Base-by-base conservation (phyloP, 2,113 vertebrate species). In the Globicephala melas region DNA sequence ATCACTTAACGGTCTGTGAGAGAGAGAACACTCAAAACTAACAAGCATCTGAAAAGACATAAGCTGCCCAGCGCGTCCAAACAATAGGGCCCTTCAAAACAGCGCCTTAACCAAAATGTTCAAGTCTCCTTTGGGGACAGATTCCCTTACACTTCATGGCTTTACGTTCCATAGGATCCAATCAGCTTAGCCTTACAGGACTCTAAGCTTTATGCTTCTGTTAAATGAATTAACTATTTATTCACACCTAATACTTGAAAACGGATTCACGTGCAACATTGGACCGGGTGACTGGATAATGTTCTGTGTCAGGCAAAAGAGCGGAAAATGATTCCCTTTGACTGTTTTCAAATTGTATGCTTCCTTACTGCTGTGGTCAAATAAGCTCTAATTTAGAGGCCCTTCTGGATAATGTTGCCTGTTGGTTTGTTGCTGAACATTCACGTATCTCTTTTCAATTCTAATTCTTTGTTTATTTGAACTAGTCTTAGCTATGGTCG, bases 401-500 rank as follows among this genome's bases (percentile, higher is more conserved):
- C 25, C 65, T 84, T 96, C 94, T 96, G 91, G 88, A 92, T 92
- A 98, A 91, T 60, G 88, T 96, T 96, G 58, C 13, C 11, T 62
- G 36, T 76, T 89, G 60, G 50, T 76, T 96, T 96, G 68, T 91
- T 91, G 71, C 41, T 87, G 67, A 91, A 68, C 41, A 80, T 83
- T 53, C 60, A 77, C 6, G 15, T 92, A 83, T 79, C 87, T 89
- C 73, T 97, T 96, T 96, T 92, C 89, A 96, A 95, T 73, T 76
- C 28, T 91, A 97, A 97, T 97, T 91, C 84, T 82, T 88, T 94
- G 91, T 96, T 96, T 97, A 86, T 98, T 97, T 97, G 95, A 97
- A 97, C 55, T 84, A 93, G 63, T 83, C 85, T 96, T 84, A 55
- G 65, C 36, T 93, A 70, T 73, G 38, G 55, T 55, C 80, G 90